Percentiles rank a stretch among this genome's conserved stretches.
phyloP scores from a whole-genome alignment of 2,888 invertebrate genomes.

The Clistopyga incitator region DNA sequence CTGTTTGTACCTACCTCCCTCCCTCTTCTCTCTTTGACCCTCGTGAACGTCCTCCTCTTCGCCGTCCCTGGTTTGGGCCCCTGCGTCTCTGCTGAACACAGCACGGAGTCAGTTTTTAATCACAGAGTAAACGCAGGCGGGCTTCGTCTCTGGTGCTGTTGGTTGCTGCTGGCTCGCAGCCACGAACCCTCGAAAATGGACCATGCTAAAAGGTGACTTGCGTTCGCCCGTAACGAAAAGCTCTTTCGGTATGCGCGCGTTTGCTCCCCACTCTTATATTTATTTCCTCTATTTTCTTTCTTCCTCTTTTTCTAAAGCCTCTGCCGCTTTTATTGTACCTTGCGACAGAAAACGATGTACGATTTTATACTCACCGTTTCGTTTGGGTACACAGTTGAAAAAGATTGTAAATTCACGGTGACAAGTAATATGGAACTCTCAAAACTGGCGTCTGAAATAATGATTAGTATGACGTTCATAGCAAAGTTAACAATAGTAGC shows the following conservation, averaged over 20 bases:
- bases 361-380: conserved; percentile 12
- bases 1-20: conserved; percentile 39
- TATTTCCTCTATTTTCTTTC: conserved; percentile 31
- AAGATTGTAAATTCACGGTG: conserved; percentile 6
- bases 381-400: conserved; percentile 8
- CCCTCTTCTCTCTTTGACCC: conserved; percentile 48
- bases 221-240: conserved; percentile 60
- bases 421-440: too few relatives aligned
- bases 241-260: conserved; percentile 38
- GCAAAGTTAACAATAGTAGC: too few relatives aligned
- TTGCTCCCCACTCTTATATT: conserved; percentile 55
- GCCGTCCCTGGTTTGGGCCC: conserved; percentile 42
- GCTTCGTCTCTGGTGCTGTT: conserved; percentile 37
- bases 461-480: too few relatives aligned
- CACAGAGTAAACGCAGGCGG: conserved; percentile 74
- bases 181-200: conserved; percentile 67
- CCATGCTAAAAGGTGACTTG: conserved; percentile 68
- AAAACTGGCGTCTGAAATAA: too few relatives aligned
- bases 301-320: conserved; percentile 31
- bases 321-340: conserved; percentile 12
- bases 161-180: conserved; percentile 54
- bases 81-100: conserved; percentile 53
- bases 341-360: conserved; percentile 26
- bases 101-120: conserved; percentile 77
- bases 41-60: conserved; percentile 59